A percentile compares a stretch with the other conserved stretches of the same genome.
These are phyloP conservation scores for Myiotriccus ornatus DNA, from an alignment of 2,797 vertebrate species.

Conservation along the genomic window DNA sequence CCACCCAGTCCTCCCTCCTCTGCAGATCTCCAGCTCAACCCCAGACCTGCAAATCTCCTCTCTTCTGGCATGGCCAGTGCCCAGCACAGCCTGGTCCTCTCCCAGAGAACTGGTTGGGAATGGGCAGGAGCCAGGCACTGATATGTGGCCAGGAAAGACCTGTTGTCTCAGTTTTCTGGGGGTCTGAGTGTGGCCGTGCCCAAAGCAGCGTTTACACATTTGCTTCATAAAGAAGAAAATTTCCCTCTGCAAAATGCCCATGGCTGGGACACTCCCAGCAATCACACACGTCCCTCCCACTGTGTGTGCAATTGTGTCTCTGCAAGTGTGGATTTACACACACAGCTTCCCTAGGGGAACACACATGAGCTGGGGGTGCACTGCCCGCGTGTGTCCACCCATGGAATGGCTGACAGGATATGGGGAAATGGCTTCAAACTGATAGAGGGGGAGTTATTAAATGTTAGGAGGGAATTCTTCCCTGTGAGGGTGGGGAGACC, in stretches of 20 bases:
- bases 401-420: not conserved
- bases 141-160: not conserved
- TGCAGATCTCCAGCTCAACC: not conserved
- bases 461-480: not conserved
- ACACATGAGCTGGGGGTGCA: rapidly evolving
- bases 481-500: rapidly evolving
- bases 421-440: not conserved
- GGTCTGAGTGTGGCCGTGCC: rapidly evolving
- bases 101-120: not conserved
- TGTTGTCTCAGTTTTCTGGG: not conserved
- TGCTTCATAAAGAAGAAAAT: not conserved
- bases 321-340: not conserved
- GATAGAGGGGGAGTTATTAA: not conserved
- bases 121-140: not conserved
- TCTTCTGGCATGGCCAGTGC: not conserved
- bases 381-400: not conserved
- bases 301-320: not conserved
- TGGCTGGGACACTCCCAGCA: not conserved
- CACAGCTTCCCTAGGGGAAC: not conserved
- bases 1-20: not conserved
- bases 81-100: not conserved
- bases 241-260: not conserved
- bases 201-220: not conserved
- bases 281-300: rapidly evolving
- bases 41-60: not conserved